Base-by-base conservation (phyloP, 2,888 invertebrate species). In the Gymnosoma rotundatum region DNA sequence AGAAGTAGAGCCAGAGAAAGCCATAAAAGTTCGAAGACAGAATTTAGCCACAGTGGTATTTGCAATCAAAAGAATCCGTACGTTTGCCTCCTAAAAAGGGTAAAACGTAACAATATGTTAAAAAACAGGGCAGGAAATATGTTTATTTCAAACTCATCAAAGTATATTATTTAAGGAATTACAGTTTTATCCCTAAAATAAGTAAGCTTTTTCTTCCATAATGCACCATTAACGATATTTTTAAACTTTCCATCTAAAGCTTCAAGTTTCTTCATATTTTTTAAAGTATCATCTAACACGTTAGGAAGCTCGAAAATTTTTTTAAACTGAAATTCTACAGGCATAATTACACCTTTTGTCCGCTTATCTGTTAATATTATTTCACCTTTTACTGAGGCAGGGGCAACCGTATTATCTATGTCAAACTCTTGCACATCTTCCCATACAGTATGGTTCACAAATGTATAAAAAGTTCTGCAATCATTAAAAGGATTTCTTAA, bases 121-220 rank as follows among this genome's bases (percentile, higher is more conserved):
- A 67, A 67, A 67, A n/a, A 32, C 67, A 52, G 67, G 52, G 14
- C 20, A n/a, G n/a, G n/a, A n/a, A n/a, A n/a, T n/a, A n/a, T 56
- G 21, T 21, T 56, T 20, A 56, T 20, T 56, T 56, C 54, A 56
- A 56, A 56, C 10, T 67, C 67, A 32, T 67, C 67, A 32, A 67
- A 67, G 20, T 67, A 67, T 52, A 67, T 25, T 52, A 67, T 50
- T 18, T 67, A 67, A 50, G 67, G 67, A 36, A 67, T 67, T 16
- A 67, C 36, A 52, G 32, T 52, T 67, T 52, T 67, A 10, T 66
- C 21, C 20, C 18, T 66, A 5, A 21, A 21, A 20, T 4, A 42
- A 21, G 25, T 50, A 32, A 48, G 4, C 25, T 50, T 36, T 67
- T 67, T 25, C 25, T 67, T 67, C 67, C 63, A 74, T 45, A 52